Evolutionary conservation across 2,888 invertebrate species (phyloP).

Genomic region (Hirudinaria manillensis): DNA sequence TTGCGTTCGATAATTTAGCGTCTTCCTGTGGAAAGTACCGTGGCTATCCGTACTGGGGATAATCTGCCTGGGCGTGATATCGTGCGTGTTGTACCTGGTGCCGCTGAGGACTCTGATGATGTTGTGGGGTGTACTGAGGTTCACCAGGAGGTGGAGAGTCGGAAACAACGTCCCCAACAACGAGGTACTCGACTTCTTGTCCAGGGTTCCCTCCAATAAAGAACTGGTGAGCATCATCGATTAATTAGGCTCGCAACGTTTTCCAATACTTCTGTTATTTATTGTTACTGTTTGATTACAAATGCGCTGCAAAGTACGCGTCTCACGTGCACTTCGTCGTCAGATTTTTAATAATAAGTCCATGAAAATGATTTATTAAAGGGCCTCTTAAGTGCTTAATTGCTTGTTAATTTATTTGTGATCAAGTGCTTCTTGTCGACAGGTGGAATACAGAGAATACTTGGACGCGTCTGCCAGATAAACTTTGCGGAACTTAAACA

Average conservation of each 20-base stretch:
- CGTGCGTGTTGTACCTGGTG: conserved; percentile 76
- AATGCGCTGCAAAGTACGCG: background rate
- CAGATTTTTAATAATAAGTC: background rate
- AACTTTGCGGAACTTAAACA: background rate
- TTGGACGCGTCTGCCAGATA: conserved; percentile 3
- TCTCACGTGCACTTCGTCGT: background rate
- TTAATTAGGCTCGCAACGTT: background rate
- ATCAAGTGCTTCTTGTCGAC: background rate
- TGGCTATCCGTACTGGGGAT: conserved; percentile 90
- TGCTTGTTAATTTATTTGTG: too few relatives aligned
- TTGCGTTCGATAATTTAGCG: conserved; percentile 59
- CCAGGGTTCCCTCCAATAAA: conserved; percentile 88
- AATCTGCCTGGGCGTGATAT: conserved; percentile 67
- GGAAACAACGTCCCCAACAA: conserved; percentile 94
- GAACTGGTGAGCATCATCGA: conserved; percentile 66
- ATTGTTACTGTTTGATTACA: background rate
- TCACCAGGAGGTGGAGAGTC: conserved; percentile 80
- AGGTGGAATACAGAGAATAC: conserved; percentile 27
- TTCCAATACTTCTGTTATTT: background rate
- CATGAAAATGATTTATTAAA: background rate
- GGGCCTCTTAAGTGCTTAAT: too few relatives aligned
- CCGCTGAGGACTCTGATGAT: conserved; percentile 82
- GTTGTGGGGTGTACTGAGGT: conserved; percentile 91
- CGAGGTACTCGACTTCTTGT: conserved; percentile 86
- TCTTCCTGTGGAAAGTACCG: conserved; percentile 92